A percentile compares a stretch with the other conserved stretches of the same genome.
Evolutionary conservation across 1,140 invertebrate genomes (phyloP).

Genomic region (Hestina assimilis): DNA sequence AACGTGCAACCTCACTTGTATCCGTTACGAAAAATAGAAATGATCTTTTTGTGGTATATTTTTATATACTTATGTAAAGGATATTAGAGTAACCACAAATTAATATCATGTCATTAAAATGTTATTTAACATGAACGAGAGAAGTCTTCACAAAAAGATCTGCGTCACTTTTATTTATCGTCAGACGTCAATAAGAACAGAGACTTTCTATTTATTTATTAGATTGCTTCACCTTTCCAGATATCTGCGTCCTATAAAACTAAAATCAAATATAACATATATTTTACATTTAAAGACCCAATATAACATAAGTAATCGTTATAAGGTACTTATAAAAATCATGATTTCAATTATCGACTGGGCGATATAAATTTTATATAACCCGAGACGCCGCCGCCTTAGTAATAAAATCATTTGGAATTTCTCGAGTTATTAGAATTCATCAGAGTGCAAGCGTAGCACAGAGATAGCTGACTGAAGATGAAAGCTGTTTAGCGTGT

Average conservation of each 20-base stretch:
- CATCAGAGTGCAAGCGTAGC: slow-evolving; percentile 42
- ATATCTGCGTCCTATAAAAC: background rate
- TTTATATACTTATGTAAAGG: too few relatives aligned
- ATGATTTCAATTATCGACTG: too few relatives aligned
- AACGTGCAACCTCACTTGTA: too few relatives aligned
- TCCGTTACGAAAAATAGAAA: too few relatives aligned
- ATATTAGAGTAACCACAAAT: too few relatives aligned
- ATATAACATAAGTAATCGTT: too few relatives aligned
- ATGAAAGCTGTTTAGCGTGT: slow-evolving; percentile 71
- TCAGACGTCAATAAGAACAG: slow-evolving; percentile 6
- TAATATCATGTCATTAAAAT: slow-evolving; percentile 9
- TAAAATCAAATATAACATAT: background rate
- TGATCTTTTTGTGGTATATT: too few relatives aligned
- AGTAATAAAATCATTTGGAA: slow-evolving; percentile 4
- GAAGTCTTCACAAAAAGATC: slow-evolving; percentile 15
- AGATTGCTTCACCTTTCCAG: background rate
- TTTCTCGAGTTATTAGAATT: slow-evolving; percentile 22
- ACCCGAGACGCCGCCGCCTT: too few relatives aligned
- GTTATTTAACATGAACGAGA: slow-evolving; percentile 20
- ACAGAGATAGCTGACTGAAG: slow-evolving; percentile 65
- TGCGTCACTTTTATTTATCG: slow-evolving; percentile 21
- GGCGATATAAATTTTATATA: too few relatives aligned
- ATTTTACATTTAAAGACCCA: too few relatives aligned
- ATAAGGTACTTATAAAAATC: too few relatives aligned
- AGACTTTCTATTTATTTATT: slow-evolving; percentile 17